phyloP scores from a whole-genome alignment of 2,888 invertebrate genomes.

The Sialis lutaria region DNA sequence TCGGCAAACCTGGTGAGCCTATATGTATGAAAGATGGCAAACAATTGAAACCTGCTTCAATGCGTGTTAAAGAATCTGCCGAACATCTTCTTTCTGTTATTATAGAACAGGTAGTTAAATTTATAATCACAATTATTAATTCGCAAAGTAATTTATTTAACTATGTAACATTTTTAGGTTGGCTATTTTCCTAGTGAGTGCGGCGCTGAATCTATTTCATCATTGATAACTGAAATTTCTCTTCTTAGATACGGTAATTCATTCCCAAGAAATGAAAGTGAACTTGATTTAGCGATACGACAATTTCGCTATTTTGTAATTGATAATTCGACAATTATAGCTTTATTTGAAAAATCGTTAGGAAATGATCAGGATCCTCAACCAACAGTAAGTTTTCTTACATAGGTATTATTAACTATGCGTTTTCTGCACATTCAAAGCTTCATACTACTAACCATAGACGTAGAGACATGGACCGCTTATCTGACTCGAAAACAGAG shows the following conservation, averaged over 20 bases:
- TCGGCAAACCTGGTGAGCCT: slow-evolving; percentile 73
- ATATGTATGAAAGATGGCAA: slow-evolving; percentile 91
- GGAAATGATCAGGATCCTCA: slow-evolving; percentile 89
- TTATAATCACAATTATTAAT: background rate
- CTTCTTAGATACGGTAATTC: slow-evolving; percentile 59
- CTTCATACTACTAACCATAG: too few relatives aligned
- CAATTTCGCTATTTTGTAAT: slow-evolving; percentile 79
- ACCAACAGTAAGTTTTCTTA: slow-evolving; percentile 47
- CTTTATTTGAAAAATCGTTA: slow-evolving; percentile 78
- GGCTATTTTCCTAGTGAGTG: slow-evolving; percentile 73
- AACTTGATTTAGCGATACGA: slow-evolving; percentile 41
- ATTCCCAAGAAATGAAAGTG: slow-evolving; percentile 30
- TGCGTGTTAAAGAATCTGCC: slow-evolving; percentile 94
- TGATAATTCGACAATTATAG: slow-evolving; percentile 77
- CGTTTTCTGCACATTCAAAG: too few relatives aligned
- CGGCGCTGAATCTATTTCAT: slow-evolving; percentile 70
- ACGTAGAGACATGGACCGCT: too few relatives aligned
- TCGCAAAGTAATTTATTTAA: background rate
- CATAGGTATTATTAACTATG: too few relatives aligned
- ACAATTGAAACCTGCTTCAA: slow-evolving; percentile 89
- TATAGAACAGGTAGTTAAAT: slow-evolving; percentile 55
- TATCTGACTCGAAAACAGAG: too few relatives aligned
- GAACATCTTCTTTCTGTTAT: slow-evolving; percentile 83
- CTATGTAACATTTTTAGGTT: slow-evolving; percentile 29
- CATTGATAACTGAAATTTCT: slow-evolving; percentile 74